phyloP scores from a whole-genome alignment of 2,113 vertebrate genomes.

The Thymallus thymallus region DNA sequence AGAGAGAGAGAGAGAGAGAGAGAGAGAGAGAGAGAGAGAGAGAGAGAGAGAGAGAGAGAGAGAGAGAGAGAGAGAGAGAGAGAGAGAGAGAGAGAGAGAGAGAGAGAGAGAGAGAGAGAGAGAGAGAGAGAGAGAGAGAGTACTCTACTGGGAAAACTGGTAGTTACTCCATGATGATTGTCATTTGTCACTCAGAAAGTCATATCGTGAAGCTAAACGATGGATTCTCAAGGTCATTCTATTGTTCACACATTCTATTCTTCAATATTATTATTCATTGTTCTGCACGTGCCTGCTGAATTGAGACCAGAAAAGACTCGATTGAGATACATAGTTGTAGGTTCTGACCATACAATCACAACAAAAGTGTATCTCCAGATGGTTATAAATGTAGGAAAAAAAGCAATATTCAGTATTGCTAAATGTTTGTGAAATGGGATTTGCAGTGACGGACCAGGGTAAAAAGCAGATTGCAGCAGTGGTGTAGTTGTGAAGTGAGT shows the following conservation, averaged over 20 bases:
- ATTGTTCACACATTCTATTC: too few relatives aligned
- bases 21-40: neutral
- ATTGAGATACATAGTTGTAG: too few relatives aligned
- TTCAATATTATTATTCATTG: too few relatives aligned
- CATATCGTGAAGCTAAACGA: too few relatives aligned
- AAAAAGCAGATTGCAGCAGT: too few relatives aligned
- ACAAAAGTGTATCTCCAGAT: too few relatives aligned
- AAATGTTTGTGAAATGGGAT: slow-evolving; percentile 13
- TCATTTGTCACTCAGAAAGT: too few relatives aligned
- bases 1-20: neutral
- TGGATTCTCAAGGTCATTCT: slow-evolving; percentile 8
- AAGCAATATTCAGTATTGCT: too few relatives aligned
- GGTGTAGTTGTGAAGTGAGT: neutral
- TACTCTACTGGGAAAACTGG: neutral
- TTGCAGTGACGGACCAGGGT: too few relatives aligned
- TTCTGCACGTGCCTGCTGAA: slow-evolving; percentile 29
- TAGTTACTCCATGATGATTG: too few relatives aligned
- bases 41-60: neutral
- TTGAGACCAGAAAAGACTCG: neutral
- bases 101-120: neutral
- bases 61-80: neutral
- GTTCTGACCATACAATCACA: too few relatives aligned
- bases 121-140: neutral
- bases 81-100: neutral
- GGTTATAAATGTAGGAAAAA: too few relatives aligned